These are phyloP conservation scores for Harpalus rufipes DNA, from an alignment of 2,888 invertebrate species.

Conservation along the genomic window DNA sequence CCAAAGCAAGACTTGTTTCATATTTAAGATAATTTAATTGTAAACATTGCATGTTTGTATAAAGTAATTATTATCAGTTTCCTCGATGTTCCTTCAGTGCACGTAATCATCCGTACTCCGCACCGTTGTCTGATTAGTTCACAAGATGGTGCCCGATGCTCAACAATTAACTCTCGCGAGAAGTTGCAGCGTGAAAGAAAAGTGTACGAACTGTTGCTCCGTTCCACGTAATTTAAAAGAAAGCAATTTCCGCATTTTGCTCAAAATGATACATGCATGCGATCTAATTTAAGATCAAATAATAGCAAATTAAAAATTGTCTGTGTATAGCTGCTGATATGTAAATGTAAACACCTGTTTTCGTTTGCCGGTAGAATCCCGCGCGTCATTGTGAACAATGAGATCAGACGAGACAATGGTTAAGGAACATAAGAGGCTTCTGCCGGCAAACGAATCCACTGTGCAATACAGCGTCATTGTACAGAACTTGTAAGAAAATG, in stretches of 20 bases:
- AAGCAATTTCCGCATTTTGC: conserved; percentile 47
- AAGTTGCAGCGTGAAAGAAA: conserved; percentile 31
- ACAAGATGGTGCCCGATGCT: conserved; percentile 47
- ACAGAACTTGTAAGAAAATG: conserved; percentile 69
- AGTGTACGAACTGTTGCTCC: conserved; percentile 23
- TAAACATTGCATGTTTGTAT: conserved; percentile 54
- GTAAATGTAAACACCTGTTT: conserved; percentile 59
- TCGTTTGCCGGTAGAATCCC: conserved; percentile 52
- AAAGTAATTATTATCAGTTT: conserved; percentile 24
- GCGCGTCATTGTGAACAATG: conserved; percentile 27
- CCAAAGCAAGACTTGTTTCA: conserved; percentile 58
- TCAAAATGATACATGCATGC: conserved; percentile 51
- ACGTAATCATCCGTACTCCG: conserved; percentile 47
- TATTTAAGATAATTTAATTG: conserved; percentile 42
- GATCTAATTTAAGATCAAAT: conserved; percentile 54
- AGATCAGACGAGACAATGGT: conserved; percentile 27
- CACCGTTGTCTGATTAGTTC: conserved; percentile 26
- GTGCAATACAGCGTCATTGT: conserved; percentile 64
- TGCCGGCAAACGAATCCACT: conserved; percentile 57
- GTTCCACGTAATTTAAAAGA: conserved; percentile 44
- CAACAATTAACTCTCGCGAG: conserved; percentile 41
- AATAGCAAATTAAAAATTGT: conserved; percentile 58
- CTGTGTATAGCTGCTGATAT: conserved; percentile 61
- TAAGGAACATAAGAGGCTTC: conserved; percentile 10
- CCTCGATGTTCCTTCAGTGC: conserved; percentile 60